Conservation (phyloP, 2,888 invertebrate genomes). For the Phanerotoma sp. region DNA sequence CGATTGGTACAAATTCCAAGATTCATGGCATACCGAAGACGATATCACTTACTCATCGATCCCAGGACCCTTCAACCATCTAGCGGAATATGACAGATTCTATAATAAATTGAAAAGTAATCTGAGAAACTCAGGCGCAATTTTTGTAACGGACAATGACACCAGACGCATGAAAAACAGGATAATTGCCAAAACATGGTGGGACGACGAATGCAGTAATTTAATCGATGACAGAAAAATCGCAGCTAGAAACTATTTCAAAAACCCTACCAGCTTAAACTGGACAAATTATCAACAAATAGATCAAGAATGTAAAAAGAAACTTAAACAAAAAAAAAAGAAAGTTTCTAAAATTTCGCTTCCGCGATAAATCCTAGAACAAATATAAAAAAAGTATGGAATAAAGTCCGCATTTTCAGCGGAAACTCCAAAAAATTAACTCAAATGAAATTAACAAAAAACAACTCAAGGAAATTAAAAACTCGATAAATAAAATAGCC, state of each 20-base stretch:
- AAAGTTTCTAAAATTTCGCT: background rate
- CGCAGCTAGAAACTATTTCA: background rate
- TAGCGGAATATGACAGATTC: too few species aligned
- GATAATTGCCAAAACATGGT: background rate
- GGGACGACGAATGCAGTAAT: background rate
- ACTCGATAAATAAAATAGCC: too few species aligned
- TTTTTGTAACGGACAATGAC: too few species aligned
- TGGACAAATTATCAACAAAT: background rate
- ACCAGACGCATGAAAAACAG: too few species aligned
- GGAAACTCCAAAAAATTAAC: too few species aligned
- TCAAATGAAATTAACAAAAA: too few species aligned
- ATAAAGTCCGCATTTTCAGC: background rate
- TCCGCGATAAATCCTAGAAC: background rate
- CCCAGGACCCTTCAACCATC: too few species aligned
- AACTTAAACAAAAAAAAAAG: background rate
- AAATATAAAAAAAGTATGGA: conserved; percentile 5
- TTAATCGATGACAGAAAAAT: background rate
- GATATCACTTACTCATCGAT: too few species aligned
- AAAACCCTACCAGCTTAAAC: background rate
- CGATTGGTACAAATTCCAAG: too few species aligned
- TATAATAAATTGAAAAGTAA: too few species aligned
- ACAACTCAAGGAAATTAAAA: too few species aligned
- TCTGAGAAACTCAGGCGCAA: background rate
- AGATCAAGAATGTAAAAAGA: background rate
- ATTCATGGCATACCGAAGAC: too few species aligned